Percentiles rank a stretch among this genome's conserved stretches.
phyloP scores from a whole-genome alignment of 1,140 invertebrate genomes.

The Mycetomoellerius zeteki region DNA sequence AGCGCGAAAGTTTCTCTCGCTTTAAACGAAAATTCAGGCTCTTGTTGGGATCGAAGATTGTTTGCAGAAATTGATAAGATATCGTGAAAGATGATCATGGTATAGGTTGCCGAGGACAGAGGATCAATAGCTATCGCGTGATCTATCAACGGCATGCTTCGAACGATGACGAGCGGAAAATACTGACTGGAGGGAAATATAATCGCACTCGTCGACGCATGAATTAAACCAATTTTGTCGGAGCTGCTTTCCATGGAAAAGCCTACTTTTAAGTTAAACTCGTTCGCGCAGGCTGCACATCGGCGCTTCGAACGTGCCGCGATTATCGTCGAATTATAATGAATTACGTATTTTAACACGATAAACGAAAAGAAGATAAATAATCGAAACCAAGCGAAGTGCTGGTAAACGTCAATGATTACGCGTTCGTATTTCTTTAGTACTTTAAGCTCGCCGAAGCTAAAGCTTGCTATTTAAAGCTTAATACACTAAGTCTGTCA shows the following conservation, averaged over 20 bases:
- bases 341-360: slow-evolving; percentile 57
- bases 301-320: slow-evolving; percentile 46
- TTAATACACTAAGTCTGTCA: neutral
- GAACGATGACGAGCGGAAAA: slow-evolving; percentile 38
- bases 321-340: slow-evolving; percentile 56
- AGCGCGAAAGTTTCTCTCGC: neutral
- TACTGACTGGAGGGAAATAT: slow-evolving; percentile 5
- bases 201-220: slow-evolving; percentile 10
- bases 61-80: slow-evolving; percentile 63
- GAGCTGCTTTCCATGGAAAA: neutral
- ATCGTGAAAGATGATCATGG: slow-evolving; percentile 45
- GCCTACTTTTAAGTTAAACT: slow-evolving; percentile 69
- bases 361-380: slow-evolving; percentile 30
- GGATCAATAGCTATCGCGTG: slow-evolving; percentile 58
- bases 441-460: neutral
- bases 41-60: slow-evolving; percentile 56
- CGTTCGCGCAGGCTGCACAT: slow-evolving; percentile 29
- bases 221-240: slow-evolving; percentile 67
- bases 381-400: slow-evolving; percentile 31
- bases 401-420: neutral
- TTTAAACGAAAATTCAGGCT: slow-evolving; percentile 41
- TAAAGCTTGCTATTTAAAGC: neutral
- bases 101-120: neutral
- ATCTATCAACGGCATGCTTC: slow-evolving; percentile 35
- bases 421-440: neutral